phyloP scores from a whole-genome alignment of 1,140 invertebrate genomes.

The Homalodisca vitripennis region DNA sequence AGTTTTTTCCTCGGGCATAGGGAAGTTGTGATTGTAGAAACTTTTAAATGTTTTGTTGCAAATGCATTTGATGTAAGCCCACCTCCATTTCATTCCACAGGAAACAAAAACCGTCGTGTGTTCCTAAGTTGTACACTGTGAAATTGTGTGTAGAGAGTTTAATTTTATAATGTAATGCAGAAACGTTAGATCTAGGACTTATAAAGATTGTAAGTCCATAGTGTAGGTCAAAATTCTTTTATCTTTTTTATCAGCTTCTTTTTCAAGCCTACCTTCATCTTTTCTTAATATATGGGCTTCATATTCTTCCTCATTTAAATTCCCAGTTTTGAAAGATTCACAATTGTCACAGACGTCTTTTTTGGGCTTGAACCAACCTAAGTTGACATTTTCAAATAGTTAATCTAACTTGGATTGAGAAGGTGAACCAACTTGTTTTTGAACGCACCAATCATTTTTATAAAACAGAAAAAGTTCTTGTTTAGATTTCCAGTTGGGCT shows the following conservation, averaged over 20 bases:
- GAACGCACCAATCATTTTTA: constrained; percentile 28
- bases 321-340: constrained; percentile 42
- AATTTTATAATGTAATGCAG: constrained; percentile 25
- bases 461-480: constrained; percentile 25
- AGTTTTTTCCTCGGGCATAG: constrained; percentile 28
- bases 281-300: constrained; percentile 41
- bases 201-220: constrained; percentile 41
- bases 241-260: constrained; percentile 37
- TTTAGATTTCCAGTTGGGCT: constrained; percentile 30
- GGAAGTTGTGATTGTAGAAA: constrained; percentile 4
- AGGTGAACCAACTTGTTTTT: constrained; percentile 27
- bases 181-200: constrained; percentile 22
- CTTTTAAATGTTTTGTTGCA: constrained; percentile 11
- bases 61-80: constrained; percentile 39
- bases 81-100: constrained; percentile 42
- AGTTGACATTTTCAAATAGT: constrained; percentile 42
- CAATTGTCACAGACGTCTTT: constrained; percentile 48
- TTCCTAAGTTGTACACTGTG: constrained; percentile 27
- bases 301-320: constrained; percentile 43
- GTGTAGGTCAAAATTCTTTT: constrained; percentile 35
- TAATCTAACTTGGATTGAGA: constrained; percentile 29
- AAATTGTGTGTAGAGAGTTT: constrained; percentile 31
- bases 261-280: constrained; percentile 39
- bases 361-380: constrained; percentile 43
- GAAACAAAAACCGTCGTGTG: constrained; percentile 36